These are phyloP conservation scores for Garrulus glandarius DNA, from an alignment of 2,797 vertebrate species.

Conservation along the genomic window DNA sequence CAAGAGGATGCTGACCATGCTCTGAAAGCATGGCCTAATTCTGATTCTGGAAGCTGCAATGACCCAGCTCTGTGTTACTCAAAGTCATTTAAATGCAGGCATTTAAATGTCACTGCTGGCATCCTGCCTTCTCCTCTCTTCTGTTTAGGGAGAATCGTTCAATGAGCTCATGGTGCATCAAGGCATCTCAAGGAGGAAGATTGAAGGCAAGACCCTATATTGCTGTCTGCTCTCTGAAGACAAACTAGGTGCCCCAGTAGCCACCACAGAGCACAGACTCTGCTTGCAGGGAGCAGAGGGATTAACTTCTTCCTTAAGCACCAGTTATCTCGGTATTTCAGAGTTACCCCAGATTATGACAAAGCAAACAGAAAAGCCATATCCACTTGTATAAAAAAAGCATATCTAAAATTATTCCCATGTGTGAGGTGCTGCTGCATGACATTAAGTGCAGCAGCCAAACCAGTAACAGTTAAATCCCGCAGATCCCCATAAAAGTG, in stretches of 20 bases:
- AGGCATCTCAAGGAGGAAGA: background rate
- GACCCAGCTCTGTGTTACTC: background rate
- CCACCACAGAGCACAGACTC: background rate
- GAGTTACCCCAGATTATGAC: conserved; percentile 18
- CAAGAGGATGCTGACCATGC: too few relatives aligned
- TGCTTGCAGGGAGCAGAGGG: background rate
- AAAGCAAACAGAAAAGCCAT: conserved; percentile 41
- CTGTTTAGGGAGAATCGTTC: background rate
- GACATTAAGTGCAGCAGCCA: conserved; percentile 53
- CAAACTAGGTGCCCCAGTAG: background rate
- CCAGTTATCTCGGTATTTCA: background rate
- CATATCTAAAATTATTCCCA: conserved; percentile 57
- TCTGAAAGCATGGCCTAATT: background rate
- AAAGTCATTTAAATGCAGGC: background rate
- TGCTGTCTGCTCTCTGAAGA: background rate
- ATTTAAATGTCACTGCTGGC: background rate
- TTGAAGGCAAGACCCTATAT: background rate
- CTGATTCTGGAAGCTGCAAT: background rate
- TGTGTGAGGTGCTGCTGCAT: conserved; percentile 54
- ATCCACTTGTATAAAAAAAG: conserved; percentile 7
- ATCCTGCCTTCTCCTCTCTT: background rate
- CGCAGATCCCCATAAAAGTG: conserved; percentile 49
- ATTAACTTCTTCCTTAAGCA: background rate
- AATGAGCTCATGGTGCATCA: background rate
- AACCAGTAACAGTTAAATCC: conserved; percentile 56